Evolutionary conservation across 2,113 vertebrate genomes (phyloP).

Genomic region (Struthidea cinerea): DNA sequence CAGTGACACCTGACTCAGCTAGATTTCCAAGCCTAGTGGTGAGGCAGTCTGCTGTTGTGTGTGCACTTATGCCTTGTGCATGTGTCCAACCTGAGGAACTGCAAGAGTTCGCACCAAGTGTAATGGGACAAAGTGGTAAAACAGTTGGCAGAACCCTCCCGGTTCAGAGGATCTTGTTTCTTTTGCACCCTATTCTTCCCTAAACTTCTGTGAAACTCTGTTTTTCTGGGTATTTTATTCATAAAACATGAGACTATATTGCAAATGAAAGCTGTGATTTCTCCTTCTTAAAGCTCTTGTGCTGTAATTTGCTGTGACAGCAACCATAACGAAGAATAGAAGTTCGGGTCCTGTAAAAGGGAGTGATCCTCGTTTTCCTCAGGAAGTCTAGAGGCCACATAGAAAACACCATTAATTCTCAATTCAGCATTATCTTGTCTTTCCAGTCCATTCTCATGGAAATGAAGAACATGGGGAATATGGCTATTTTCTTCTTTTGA

Average conservation of each 20-base stretch:
- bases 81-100: not conserved
- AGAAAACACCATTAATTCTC: not conserved
- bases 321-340: not conserved
- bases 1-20: not conserved
- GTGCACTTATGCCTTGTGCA: not conserved
- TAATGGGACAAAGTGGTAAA: not conserved
- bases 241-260: not conserved
- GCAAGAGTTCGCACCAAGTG: accelerated
- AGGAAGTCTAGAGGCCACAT: not conserved
- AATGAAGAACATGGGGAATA: not conserved
- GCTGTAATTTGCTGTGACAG: not conserved
- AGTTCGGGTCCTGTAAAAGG: not conserved
- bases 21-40: not conserved
- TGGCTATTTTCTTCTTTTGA: not conserved
- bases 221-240: not conserved
- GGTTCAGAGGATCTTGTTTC: not conserved
- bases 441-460: not conserved
- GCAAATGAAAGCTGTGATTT: not conserved
- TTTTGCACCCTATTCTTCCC: not conserved
- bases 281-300: not conserved
- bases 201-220: not conserved
- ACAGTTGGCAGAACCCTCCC: not conserved
- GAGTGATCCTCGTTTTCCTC: not conserved
- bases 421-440: not conserved
- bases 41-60: not conserved